Evolutionary conservation across 1,140 invertebrate species (phyloP).

Genomic region (Monomorium pharaonis): DNA sequence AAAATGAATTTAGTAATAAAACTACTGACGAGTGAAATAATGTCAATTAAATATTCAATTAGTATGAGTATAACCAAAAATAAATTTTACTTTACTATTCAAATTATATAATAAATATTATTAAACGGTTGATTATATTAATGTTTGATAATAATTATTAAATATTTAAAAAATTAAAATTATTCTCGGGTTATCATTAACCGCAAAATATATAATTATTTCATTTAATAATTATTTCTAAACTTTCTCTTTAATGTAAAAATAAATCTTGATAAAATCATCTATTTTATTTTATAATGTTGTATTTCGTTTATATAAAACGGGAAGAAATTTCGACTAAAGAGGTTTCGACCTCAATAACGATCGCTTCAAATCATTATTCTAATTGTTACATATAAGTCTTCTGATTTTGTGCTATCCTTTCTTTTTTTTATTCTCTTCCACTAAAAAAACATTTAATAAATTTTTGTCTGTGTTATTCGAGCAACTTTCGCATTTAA

Average conservation of each 20-base stretch:
- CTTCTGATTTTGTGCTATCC: not conserved
- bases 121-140: no score
- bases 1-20: no score
- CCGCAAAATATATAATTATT: no score
- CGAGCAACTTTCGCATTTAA: not conserved
- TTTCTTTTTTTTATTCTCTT: not conserved
- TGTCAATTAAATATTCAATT: no score
- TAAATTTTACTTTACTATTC: no score
- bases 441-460: not conserved
- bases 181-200: no score
- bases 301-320: not conserved
- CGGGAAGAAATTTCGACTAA: not conserved
- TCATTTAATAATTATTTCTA: no score
- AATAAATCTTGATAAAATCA: not conserved
- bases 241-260: not conserved
- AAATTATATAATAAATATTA: no score
- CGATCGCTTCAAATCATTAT: not conserved
- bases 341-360: not conserved
- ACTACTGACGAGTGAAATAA: no score
- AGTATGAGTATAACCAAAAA: no score
- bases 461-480: not conserved
- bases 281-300: not conserved
- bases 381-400: not conserved
- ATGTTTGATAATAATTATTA: no score
- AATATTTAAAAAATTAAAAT: no score